Percentiles rank a stretch among this genome's conserved stretches.
Evolutionary conservation across 2,797 vertebrate species (phyloP).

Genomic region (Sphenopsis melanotis): DNA sequence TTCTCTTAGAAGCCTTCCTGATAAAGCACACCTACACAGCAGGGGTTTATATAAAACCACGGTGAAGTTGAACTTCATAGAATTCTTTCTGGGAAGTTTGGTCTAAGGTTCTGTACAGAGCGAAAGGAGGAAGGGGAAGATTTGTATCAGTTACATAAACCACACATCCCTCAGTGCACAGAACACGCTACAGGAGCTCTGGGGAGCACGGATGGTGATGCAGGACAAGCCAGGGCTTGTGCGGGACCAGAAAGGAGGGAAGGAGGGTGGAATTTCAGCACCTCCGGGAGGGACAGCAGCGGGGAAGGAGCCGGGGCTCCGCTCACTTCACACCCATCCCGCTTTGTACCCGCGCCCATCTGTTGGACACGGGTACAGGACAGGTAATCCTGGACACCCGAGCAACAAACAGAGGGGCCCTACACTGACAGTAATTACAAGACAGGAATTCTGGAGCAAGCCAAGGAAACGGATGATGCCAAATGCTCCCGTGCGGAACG

Average conservation of each 20-base stretch:
- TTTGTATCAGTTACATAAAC: background rate
- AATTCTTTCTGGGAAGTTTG: background rate
- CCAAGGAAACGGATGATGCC: background rate
- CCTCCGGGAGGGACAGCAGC: background rate
- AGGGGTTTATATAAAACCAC: background rate
- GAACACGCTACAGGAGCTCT: background rate
- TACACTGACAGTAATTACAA: background rate
- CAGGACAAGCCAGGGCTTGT: background rate
- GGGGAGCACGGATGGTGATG: background rate
- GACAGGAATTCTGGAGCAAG: background rate
- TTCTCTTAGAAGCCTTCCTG: background rate
- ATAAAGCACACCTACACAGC: background rate
- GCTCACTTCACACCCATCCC: rapidly evolving
- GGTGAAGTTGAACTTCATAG: background rate
- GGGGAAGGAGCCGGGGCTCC: background rate
- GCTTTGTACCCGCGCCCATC: rapidly evolving
- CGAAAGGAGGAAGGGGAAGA: background rate
- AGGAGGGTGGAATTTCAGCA: background rate
- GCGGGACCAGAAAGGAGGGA: background rate
- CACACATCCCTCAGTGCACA: background rate
- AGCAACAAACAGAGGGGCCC: background rate
- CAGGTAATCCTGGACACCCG: rapidly evolving
- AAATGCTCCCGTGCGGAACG: background rate
- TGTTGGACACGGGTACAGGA: rapidly evolving
- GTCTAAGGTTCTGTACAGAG: background rate